phyloP scores from a whole-genome alignment of 37 sponge, comb jelly and placozoan species.

The Halisarca cf. caerulea region DNA sequence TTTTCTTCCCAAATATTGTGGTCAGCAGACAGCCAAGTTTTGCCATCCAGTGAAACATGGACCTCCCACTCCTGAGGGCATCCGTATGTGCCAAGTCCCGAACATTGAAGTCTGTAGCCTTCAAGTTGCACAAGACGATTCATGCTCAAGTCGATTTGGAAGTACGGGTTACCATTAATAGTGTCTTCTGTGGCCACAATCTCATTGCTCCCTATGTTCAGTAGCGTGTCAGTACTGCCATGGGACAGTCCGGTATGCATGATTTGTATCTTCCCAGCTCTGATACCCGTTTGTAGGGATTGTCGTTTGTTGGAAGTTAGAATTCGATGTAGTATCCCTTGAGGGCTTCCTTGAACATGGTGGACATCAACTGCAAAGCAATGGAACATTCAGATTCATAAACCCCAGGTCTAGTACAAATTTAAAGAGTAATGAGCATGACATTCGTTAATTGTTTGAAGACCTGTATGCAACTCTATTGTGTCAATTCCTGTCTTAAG shows the following conservation, averaged over 20 bases:
- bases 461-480: no score
- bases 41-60: slow-evolving; percentile 1
- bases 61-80: slow-evolving; percentile 11
- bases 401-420: no score
- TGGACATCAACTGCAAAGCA: no score
- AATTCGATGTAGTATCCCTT: no score
- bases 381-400: no score
- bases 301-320: no score
- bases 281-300: no score
- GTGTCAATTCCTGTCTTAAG: no score
- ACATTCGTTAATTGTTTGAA: no score
- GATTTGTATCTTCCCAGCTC: neutral
- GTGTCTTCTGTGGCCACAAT: neutral
- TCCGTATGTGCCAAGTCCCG: slow-evolving; percentile 1
- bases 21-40: neutral
- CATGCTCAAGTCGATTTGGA: slow-evolving; percentile 11
- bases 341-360: no score
- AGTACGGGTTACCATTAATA: neutral
- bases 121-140: neutral
- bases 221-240: neutral
- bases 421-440: no score
- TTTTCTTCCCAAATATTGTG: no score
- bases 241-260: neutral
- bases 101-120: slow-evolving; percentile 21
- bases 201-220: neutral